Evolutionary conservation across 2,888 invertebrate species (phyloP).

Genomic region (Harpalus rufipes): DNA sequence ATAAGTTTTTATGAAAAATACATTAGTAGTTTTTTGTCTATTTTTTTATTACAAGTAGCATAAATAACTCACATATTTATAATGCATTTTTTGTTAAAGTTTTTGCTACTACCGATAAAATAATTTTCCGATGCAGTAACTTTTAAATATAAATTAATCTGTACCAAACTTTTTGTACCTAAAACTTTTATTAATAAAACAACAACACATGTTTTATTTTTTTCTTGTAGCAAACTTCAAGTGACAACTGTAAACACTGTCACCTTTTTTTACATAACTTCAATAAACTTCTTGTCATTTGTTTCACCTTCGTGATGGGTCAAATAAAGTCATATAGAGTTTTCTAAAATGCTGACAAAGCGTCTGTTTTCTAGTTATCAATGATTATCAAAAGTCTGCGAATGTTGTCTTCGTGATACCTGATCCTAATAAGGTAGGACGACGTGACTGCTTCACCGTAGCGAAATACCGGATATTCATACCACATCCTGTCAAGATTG

Average conservation of each 20-base stretch:
- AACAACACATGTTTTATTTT: neutral
- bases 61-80: neutral
- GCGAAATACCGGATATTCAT: conserved; percentile 47
- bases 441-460: conserved; percentile 31
- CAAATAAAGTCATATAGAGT: conserved; percentile 7
- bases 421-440: conserved; percentile 39
- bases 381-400: conserved; percentile 5
- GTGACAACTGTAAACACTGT: conserved; percentile 7
- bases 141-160: neutral
- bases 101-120: conserved; percentile 13
- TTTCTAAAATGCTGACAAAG: conserved; percentile 5
- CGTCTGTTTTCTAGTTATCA: neutral
- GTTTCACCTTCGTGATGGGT: neutral
- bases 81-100: conserved; percentile 1
- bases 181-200: conserved; percentile 4
- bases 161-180: neutral
- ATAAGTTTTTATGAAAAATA: neutral
- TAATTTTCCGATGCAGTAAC: conserved; percentile 21
- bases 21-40: neutral
- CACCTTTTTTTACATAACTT: neutral
- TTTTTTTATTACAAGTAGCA: conserved; percentile 7
- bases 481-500: conserved; percentile 46
- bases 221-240: no score
- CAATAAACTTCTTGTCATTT: no score
- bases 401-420: conserved; percentile 19